phyloP scores from a whole-genome alignment of 2,888 invertebrate species.

The Resseliella maxima region DNA sequence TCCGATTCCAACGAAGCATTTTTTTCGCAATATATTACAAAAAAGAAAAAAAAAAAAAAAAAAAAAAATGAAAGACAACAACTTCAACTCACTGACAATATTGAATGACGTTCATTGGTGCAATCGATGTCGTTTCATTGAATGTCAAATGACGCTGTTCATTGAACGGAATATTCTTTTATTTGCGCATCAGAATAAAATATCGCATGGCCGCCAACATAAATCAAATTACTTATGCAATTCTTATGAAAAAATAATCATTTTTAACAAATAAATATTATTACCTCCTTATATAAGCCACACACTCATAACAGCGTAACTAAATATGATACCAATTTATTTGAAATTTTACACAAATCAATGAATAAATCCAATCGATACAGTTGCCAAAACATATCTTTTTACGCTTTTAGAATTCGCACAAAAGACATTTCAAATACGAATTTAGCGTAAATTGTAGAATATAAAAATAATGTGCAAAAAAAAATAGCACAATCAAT shows the following conservation, averaged over 20 bases:
- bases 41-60: too few species aligned
- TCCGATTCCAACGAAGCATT: background rate
- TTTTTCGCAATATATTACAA: background rate
- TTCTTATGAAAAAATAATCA: background rate
- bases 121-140: slow-evolving; percentile 32
- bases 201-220: background rate
- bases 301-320: too few species aligned
- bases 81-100: background rate
- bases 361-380: too few species aligned
- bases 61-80: too few species aligned
- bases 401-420: too few species aligned
- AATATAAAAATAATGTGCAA: background rate
- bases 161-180: background rate
- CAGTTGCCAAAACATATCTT: too few species aligned
- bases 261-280: background rate
- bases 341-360: too few species aligned
- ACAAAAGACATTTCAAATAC: too few species aligned
- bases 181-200: background rate
- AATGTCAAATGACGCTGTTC: slow-evolving; percentile 29
- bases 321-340: too few species aligned
- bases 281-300: too few species aligned
- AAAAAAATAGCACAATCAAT: background rate
- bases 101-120: slow-evolving; percentile 27
- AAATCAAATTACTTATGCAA: background rate
- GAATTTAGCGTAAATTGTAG: background rate